Percentiles rank a stretch among this genome's conserved stretches.
phyloP scores from a whole-genome alignment of 2,888 invertebrate species.

The Hipparchia semele region DNA sequence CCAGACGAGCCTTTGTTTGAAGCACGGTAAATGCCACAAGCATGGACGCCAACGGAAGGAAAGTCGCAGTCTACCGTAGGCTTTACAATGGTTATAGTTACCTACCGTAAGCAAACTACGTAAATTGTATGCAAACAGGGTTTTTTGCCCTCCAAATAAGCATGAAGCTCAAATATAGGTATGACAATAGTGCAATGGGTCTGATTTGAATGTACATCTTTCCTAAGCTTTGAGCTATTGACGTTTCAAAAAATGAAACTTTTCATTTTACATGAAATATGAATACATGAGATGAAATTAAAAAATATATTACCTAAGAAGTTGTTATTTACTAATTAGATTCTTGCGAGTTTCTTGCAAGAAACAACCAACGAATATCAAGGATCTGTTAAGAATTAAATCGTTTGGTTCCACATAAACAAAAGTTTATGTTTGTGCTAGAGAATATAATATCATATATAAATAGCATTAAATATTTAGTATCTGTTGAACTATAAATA shows the following conservation, averaged over 20 bases:
- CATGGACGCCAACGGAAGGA: slow-evolving; percentile 28
- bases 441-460: no score
- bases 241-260: neutral
- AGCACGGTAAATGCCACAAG: slow-evolving; percentile 30
- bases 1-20: slow-evolving; percentile 57
- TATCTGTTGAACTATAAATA: neutral
- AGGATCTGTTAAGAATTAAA: neutral
- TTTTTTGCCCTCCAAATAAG: no score
- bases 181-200: neutral
- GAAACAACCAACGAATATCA: neutral
- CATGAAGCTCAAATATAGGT: no score
- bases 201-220: no score
- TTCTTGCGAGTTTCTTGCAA: neutral
- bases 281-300: neutral
- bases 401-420: neutral
- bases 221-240: neutral
- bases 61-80: slow-evolving; percentile 7
- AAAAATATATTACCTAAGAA: no score
- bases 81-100: slow-evolving; percentile 2
- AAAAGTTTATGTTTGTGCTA: no score
- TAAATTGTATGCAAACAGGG: neutral
- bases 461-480: neutral
- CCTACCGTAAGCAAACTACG: neutral
- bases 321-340: no score
- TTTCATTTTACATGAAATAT: neutral